Evolutionary conservation across 1,140 invertebrate genomes (phyloP).

Genomic region (Drosophila obscura): DNA sequence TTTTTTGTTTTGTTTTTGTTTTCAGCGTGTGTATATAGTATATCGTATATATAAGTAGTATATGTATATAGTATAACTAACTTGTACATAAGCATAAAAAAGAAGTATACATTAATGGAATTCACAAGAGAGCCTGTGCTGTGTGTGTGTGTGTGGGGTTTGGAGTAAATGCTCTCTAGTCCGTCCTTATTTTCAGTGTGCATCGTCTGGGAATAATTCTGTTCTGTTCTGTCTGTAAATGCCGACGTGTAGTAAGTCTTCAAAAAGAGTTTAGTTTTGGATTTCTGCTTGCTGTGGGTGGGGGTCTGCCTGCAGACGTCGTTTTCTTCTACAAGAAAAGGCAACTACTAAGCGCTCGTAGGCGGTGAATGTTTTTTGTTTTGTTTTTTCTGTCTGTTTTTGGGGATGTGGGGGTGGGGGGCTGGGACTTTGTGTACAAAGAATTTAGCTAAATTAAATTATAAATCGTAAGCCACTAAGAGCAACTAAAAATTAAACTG

Average conservation of each 20-base stretch:
- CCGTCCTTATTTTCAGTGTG: slow-evolving; percentile 5
- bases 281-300: slow-evolving; percentile 41
- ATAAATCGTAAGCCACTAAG: slow-evolving; percentile 55
- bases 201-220: slow-evolving; percentile 24
- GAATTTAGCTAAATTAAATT: slow-evolving; percentile 78
- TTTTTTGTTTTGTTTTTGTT: slow-evolving; percentile 31
- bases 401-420: neutral
- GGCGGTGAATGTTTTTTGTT: slow-evolving; percentile 12
- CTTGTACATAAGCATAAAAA: slow-evolving; percentile 40
- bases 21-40: slow-evolving; percentile 23
- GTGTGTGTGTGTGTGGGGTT: neutral
- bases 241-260: slow-evolving; percentile 56
- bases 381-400: neutral
- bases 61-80: slow-evolving; percentile 51
- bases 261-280: slow-evolving; percentile 45
- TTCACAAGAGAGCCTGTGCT: slow-evolving; percentile 28
- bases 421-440: slow-evolving; percentile 58
- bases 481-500: slow-evolving; percentile 49
- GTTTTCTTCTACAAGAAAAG: slow-evolving; percentile 60
- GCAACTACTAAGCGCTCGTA: slow-evolving; percentile 49
- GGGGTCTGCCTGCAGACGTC: slow-evolving; percentile 77
- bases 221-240: slow-evolving; percentile 44
- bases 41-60: slow-evolving; percentile 30
- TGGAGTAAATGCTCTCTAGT: slow-evolving; percentile 7
- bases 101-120: slow-evolving; percentile 63